Evolutionary conservation across 2,113 vertebrate species (phyloP).

Genomic region (Camarhynchus parvulus): DNA sequence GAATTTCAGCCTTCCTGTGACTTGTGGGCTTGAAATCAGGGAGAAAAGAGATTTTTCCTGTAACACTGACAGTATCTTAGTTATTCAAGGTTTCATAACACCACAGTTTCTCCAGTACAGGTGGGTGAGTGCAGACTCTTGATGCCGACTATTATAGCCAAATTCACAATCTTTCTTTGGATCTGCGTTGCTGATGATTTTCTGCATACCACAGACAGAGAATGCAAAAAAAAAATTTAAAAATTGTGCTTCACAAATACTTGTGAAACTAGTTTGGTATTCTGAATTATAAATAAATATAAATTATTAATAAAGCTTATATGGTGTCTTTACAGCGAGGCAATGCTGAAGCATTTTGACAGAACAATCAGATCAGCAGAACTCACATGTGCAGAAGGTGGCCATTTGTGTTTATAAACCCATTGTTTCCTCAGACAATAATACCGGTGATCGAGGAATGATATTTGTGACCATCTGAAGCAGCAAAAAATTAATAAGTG

Average conservation of each 20-base stretch:
- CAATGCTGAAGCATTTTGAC: not conserved
- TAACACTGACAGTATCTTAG: not conserved
- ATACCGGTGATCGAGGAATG: not conserved
- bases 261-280: not conserved
- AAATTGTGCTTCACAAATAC: not conserved
- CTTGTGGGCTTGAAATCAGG: not conserved
- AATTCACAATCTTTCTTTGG: not conserved
- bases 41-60: not conserved
- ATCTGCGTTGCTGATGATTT: not conserved
- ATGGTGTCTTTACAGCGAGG: not conserved
- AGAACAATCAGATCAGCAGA: not conserved
- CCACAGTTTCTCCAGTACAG: not conserved
- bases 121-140: not conserved
- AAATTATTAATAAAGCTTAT: not conserved
- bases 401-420: not conserved
- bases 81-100: not conserved
- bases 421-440: not conserved
- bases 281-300: not conserved
- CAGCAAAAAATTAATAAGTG: not conserved
- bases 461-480: not conserved
- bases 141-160: not conserved
- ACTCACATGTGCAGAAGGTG: not conserved
- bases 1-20: not conserved
- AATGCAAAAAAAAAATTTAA: not conserved
- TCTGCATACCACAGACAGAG: not conserved